phyloP scores from a whole-genome alignment of 2,113 vertebrate genomes.

The Paramormyrops kingsleyae region DNA sequence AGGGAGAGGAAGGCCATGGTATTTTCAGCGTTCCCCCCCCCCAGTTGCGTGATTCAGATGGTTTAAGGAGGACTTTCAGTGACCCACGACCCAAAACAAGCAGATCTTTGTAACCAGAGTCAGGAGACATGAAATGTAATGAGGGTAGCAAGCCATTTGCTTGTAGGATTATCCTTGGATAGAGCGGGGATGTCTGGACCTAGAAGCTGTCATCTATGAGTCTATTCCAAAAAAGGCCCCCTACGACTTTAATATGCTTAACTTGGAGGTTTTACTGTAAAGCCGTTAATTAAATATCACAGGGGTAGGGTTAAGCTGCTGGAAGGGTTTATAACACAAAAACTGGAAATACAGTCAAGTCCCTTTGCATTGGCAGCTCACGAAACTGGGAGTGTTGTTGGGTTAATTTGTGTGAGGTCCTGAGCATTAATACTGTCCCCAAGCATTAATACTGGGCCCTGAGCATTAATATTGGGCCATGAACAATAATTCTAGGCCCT shows the following conservation, averaged over 20 bases:
- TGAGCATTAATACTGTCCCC: neutral
- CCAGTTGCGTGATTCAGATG: neutral
- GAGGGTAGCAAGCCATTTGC: neutral
- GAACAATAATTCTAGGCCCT: neutral
- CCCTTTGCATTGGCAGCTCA: neutral
- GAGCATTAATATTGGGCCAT: neutral
- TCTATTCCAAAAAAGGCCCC: neutral
- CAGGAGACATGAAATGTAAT: neutral
- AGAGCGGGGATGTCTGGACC: neutral
- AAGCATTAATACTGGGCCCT: neutral
- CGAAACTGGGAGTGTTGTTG: neutral
- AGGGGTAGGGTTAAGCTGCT: neutral
- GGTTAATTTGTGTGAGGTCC: neutral
- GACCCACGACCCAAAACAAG: neutral
- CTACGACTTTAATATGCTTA: slow-evolving; percentile 4
- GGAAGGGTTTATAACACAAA: neutral
- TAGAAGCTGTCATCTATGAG: neutral
- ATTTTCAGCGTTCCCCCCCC: neutral
- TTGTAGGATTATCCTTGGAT: neutral
- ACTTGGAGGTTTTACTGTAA: slow-evolving; percentile 14
- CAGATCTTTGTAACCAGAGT: neutral
- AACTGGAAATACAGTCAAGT: neutral
- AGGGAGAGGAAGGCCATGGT: neutral
- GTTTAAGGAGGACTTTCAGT: neutral
- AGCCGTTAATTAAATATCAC: slow-evolving; percentile 19